Percentiles rank a stretch among this genome's conserved stretches.
phyloP scores from a whole-genome alignment of 2,113 vertebrate genomes.

The Astur gentilis region DNA sequence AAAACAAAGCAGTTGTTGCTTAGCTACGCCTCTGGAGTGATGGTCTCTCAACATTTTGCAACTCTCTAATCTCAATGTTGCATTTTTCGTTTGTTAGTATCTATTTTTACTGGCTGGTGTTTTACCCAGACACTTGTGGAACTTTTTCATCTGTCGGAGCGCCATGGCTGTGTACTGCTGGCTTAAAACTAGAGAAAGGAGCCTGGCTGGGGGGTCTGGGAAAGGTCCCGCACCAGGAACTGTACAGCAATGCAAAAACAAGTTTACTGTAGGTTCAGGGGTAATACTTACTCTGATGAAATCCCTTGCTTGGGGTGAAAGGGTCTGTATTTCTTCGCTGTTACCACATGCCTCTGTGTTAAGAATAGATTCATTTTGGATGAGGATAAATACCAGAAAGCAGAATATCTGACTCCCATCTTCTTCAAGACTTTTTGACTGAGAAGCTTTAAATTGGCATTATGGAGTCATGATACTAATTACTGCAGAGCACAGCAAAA shows the following conservation, averaged over 20 bases:
- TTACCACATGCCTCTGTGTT: not conserved
- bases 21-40: conserved; percentile 31
- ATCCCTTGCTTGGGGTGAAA: not conserved
- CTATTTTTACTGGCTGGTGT: conserved; percentile 40
- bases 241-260: accelerated
- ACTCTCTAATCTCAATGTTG: conserved; percentile 7
- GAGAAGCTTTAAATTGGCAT: not conserved
- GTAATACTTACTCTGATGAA: not conserved
- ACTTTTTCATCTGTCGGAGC: not conserved
- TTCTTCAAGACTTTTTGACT: not conserved
- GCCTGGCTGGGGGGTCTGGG: not conserved
- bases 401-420: not conserved
- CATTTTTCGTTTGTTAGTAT: not conserved
- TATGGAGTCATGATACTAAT: not conserved
- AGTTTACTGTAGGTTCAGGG: not conserved
- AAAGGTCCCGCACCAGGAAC: not conserved
- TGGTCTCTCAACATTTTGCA: conserved; percentile 39
- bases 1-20: conserved; percentile 59
- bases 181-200: not conserved
- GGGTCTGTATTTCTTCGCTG: not conserved
- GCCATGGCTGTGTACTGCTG: not conserved
- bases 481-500: not conserved
- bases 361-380: not conserved
- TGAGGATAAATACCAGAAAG: not conserved
- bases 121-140: not conserved